A percentile compares a stretch with the other conserved stretches of the same genome.
phyloP scores from a whole-genome alignment of 2,113 vertebrate species.

The Platysteira castanea region DNA sequence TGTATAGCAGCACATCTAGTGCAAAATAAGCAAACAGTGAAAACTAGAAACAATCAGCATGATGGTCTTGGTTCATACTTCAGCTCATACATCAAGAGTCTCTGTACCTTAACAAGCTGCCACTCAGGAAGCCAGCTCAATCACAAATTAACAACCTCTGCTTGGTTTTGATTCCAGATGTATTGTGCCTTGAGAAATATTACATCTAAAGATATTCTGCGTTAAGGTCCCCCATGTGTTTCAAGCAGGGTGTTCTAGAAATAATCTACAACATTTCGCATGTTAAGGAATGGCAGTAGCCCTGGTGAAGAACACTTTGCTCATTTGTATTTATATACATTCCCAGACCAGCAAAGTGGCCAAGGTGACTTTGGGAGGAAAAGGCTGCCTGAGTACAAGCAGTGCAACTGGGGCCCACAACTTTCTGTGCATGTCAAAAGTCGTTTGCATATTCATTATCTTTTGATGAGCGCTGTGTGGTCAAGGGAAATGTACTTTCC shows the following conservation, averaged over 20 bases:
- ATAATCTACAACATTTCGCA: background rate
- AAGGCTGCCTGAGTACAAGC: background rate
- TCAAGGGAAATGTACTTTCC: conserved; percentile 19
- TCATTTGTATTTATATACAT: background rate
- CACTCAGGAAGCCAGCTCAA: background rate
- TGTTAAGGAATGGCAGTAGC: background rate
- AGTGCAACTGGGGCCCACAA: background rate
- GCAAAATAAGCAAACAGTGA: background rate
- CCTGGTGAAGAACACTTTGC: background rate
- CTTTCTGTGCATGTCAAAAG: background rate
- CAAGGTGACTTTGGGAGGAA: conserved; percentile 35
- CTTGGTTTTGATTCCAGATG: background rate
- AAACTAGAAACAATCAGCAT: background rate
- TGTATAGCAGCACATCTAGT: background rate
- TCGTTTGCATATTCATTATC: conserved; percentile 28
- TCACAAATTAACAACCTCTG: background rate
- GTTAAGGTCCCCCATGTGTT: background rate
- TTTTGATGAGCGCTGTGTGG: background rate
- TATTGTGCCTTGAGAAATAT: background rate
- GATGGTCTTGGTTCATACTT: background rate
- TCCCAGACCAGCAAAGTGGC: background rate
- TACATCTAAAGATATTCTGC: background rate
- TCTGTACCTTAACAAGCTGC: background rate
- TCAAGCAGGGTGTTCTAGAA: background rate
- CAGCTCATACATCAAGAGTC: background rate